Percentiles rank a stretch among this genome's conserved stretches.
Evolutionary conservation across 2,888 invertebrate genomes (phyloP).

Genomic region (Cheilosia pagana): DNA sequence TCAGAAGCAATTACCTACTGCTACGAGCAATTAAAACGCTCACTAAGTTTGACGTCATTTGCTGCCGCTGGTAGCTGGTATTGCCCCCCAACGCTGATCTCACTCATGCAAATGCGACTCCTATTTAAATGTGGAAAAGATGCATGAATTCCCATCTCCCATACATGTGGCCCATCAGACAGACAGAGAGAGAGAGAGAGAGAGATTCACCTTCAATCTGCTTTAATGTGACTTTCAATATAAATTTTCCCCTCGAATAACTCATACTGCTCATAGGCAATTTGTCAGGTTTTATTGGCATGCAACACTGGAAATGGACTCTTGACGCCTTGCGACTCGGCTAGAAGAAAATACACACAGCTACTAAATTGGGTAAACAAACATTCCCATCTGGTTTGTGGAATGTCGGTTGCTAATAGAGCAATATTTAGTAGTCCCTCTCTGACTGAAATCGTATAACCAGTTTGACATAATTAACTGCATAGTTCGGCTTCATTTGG

Average conservation of each 20-base stretch:
- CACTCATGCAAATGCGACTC: conserved; percentile 50
- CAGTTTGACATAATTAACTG: conserved; percentile 7
- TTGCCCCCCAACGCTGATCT: conserved; percentile 48
- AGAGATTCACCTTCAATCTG: neutral
- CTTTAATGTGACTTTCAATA: conserved; percentile 2
- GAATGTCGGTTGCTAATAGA: too few species aligned
- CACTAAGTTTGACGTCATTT: conserved; percentile 65
- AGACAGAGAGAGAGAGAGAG: conserved; percentile 3
- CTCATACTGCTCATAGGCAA: too few species aligned
- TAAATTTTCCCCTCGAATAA: too few species aligned
- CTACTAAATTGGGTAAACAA: too few species aligned
- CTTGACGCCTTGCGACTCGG: too few species aligned
- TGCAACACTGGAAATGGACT: too few species aligned
- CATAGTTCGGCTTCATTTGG: conserved; percentile 5
- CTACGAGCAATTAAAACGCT: conserved; percentile 57
- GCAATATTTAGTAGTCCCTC: too few species aligned
- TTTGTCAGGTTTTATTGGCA: too few species aligned
- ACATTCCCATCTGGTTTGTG: too few species aligned
- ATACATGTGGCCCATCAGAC: neutral
- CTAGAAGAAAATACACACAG: too few species aligned
- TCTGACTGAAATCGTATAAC: conserved; percentile 10
- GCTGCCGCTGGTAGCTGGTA: conserved; percentile 14
- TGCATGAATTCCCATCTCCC: conserved; percentile 36
- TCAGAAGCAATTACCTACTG: conserved; percentile 64
- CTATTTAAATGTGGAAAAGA: conserved; percentile 3